Percentiles rank a stretch among this genome's conserved stretches.
Conservation (phyloP, 2,113 vertebrate species). For the Hiodon alosoides region DNA sequence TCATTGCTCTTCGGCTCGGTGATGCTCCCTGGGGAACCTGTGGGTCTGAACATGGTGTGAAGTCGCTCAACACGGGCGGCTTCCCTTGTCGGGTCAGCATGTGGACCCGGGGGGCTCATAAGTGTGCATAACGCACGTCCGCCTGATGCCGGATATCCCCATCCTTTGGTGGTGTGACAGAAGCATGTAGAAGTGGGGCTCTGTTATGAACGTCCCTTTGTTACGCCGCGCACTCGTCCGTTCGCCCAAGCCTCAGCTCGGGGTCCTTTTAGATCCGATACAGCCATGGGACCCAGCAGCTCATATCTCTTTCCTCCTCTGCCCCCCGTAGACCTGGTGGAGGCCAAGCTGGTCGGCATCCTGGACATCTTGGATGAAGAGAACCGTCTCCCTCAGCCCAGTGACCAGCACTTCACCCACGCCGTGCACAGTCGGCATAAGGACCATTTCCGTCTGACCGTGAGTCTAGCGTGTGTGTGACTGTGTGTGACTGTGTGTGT, state of each 20-base stretch:
- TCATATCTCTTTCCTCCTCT: background rate
- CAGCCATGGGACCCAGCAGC: background rate
- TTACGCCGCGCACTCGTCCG: background rate
- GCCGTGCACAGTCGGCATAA: constrained; percentile 89
- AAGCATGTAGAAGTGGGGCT: too few species aligned
- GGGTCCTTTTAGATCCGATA: too few species aligned
- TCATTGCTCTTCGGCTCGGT: background rate
- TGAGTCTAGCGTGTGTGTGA: constrained; percentile 48
- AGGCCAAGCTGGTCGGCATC: constrained; percentile 85
- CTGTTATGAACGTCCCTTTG: too few species aligned
- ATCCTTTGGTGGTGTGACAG: too few species aligned
- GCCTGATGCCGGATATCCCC: too few species aligned
- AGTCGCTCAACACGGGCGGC: too few species aligned
- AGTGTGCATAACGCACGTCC: too few species aligned
- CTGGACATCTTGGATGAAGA: constrained; percentile 98
- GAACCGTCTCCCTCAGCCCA: constrained; percentile 92
- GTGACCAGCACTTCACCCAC: constrained; percentile 92
- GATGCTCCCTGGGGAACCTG: background rate
- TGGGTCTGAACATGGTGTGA: too few species aligned
- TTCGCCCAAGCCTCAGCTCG: background rate
- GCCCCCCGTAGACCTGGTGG: constrained; percentile 80
- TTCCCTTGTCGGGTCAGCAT: too few species aligned
- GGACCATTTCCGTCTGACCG: constrained; percentile 90
- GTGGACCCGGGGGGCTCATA: too few species aligned
- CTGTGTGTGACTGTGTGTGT: background rate